phyloP scores from a whole-genome alignment of 2,797 vertebrate genomes.

The Peromyscus aztecus region DNA sequence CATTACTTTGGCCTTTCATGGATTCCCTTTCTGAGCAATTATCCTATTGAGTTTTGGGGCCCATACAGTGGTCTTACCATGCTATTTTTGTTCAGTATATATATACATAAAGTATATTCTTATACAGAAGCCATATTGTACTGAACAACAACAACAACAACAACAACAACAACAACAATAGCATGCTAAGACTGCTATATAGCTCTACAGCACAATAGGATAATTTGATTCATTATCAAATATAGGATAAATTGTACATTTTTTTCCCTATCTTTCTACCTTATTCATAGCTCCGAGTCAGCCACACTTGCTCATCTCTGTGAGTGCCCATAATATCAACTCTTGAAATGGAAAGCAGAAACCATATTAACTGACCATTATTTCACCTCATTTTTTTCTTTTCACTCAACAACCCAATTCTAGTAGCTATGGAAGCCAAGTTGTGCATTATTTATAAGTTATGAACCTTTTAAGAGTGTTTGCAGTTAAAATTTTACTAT shows the following conservation, averaged over 20 bases:
- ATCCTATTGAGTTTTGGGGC: neutral
- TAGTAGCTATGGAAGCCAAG: neutral
- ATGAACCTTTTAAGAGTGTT: neutral
- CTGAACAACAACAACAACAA: neutral
- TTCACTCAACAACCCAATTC: slow-evolving; percentile 7
- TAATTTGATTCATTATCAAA: neutral
- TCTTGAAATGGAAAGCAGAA: neutral
- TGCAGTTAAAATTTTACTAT: neutral
- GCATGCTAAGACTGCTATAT: neutral
- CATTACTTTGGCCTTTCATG: neutral
- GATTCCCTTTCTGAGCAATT: neutral
- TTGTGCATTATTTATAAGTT: neutral
- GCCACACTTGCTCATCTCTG: neutral
- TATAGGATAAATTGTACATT: neutral
- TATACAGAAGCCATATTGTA: neutral
- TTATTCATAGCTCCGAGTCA: neutral
- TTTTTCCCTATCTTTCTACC: neutral
- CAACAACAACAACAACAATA: neutral
- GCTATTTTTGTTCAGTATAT: too few species aligned
- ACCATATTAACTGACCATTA: neutral
- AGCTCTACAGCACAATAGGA: neutral
- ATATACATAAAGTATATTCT: neutral
- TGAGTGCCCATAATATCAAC: neutral
- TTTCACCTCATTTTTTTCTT: neutral
- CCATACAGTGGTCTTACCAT: neutral